A percentile compares a stretch with the other conserved stretches of the same genome.
Evolutionary conservation across 2,113 vertebrate genomes (phyloP).

Genomic region (Anarrhichthys ocellatus): DNA sequence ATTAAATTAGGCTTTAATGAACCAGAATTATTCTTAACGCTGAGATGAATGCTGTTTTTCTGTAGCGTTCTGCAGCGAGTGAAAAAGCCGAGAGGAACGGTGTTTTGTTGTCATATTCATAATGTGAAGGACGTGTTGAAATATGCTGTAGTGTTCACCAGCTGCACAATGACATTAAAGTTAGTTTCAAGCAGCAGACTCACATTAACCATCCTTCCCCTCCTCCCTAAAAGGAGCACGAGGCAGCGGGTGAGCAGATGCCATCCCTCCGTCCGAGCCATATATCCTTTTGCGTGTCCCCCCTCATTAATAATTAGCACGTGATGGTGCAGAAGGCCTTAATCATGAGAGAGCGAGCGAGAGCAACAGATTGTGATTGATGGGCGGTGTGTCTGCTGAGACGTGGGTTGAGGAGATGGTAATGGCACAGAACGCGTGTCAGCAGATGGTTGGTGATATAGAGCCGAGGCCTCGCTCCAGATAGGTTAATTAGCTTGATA

Average conservation of each 20-base stretch:
- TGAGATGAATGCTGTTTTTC: background rate
- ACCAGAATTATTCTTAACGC: background rate
- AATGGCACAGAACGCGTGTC: conserved; percentile 69
- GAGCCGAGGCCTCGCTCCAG: conserved; percentile 69
- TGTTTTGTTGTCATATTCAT: background rate
- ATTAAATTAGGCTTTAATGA: background rate
- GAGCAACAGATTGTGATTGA: conserved; percentile 78
- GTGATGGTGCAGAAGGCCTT: conserved; percentile 46
- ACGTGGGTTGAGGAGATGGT: conserved; percentile 66
- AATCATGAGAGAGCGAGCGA: conserved; percentile 61
- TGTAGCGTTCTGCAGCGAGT: background rate
- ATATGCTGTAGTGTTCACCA: background rate
- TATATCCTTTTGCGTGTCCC: conserved; percentile 29
- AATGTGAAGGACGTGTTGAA: background rate
- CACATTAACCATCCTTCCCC: conserved; percentile 4
- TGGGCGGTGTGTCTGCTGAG: conserved; percentile 74
- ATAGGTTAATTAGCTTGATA: conserved; percentile 83
- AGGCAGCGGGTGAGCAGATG: conserved; percentile 43
- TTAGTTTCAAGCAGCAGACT: conserved; percentile 1
- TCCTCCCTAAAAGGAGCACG: conserved; percentile 3
- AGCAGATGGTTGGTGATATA: conserved; percentile 83
- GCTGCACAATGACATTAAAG: conserved; percentile 1
- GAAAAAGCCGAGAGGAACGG: background rate
- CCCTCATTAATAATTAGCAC: conserved; percentile 54
- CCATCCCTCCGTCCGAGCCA: conserved; percentile 24